Conservation (phyloP, 2,113 vertebrate genomes). For the Myrmecobius fasciatus region DNA sequence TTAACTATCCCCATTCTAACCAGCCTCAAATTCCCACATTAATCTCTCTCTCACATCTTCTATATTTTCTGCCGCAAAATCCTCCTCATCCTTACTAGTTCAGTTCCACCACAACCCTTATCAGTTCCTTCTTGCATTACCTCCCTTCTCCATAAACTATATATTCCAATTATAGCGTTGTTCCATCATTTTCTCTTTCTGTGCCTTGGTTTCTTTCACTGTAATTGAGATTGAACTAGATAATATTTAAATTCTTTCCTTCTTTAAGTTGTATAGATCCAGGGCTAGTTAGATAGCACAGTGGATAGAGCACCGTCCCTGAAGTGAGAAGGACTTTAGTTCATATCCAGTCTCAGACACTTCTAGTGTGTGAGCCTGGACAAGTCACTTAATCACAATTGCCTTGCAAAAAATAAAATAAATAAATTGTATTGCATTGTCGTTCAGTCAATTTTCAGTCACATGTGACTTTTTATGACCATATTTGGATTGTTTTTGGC, state of each 20-base stretch:
- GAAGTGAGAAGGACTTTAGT: too few species aligned
- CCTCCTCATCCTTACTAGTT: neutral
- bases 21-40: neutral
- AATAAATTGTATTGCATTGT: neutral
- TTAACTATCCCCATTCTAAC: neutral
- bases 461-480: too few species aligned
- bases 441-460: too few species aligned
- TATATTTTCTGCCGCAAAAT: neutral
- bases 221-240: neutral
- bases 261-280: neutral
- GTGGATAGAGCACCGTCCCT: too few species aligned
- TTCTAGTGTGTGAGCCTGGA: too few species aligned
- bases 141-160: neutral
- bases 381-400: too few species aligned
- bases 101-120: neutral
- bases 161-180: neutral
- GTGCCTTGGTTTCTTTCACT: neutral
- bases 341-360: too few species aligned
- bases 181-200: neutral
- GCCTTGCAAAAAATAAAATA: too few species aligned
- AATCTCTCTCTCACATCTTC: neutral
- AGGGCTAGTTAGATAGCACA: too few species aligned
- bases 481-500: neutral
- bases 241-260: neutral
- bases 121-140: neutral